Evolutionary conservation across 2,888 invertebrate genomes (phyloP), one percentile per base, ranked within the genome.

Genomic region (Branchellion lobata): DNA sequence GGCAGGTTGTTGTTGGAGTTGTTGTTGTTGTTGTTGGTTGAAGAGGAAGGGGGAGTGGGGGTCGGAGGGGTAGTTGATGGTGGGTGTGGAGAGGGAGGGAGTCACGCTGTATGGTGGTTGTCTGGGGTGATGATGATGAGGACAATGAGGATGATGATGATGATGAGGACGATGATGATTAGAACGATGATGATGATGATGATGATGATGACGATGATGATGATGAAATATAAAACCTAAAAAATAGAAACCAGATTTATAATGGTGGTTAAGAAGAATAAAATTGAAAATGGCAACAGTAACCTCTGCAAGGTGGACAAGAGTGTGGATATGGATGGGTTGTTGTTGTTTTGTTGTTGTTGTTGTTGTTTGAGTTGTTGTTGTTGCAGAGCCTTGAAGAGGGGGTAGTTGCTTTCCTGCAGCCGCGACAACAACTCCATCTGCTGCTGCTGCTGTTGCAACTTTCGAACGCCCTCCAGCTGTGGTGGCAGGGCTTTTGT

Each of bases 341-440:
- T 57, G 40, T 14, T 40, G 40, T 40, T 40, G 40, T 40, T 5
- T 57, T 57, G 61, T 57, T 57, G 61, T 57, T 57, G 61, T 57
- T 57, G 61, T 24, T 57, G 61, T 57, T 57, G 61, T 57, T 57
- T 5, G 3, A 57, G 61, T n/a, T n/a, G n/a, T 24, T 57, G 61
- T 57, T 57, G 61, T 57, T 57, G 61, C 21, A 57, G 61, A n/a
- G 61, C 61, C n/a, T 57, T 57, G 61, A 24, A 57, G 24, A 57
- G 61, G 21, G 61, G 61, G 61, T 57, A 57, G 61, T 57, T 57
- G 61, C 14, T 40, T 14, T 57, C 61, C 21, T 57, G 61, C n/a
- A 57, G 61, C 5, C 61, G 61, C 5, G 21, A 24, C n/a, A 57
- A 24, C 24, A 57, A 24, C 24, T 57, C 61, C 24, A 24, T 24